Evolutionary conservation across 2,888 invertebrate genomes (phyloP).

Genomic region (Lottia scabra): DNA sequence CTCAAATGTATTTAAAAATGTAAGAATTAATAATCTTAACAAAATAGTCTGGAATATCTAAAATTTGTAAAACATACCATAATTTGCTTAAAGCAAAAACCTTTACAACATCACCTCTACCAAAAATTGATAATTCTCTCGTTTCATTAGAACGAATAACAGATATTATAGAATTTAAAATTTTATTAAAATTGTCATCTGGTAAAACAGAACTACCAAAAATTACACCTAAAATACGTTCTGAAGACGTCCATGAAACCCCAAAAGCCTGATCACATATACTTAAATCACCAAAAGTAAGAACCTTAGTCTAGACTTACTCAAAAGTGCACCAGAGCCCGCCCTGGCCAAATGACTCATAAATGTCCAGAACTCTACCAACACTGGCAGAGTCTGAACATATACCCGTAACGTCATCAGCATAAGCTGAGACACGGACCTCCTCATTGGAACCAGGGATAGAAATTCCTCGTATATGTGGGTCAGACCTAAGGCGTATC

Average conservation of each 20-base stretch:
- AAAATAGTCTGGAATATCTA: not conserved
- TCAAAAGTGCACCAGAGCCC: not conserved
- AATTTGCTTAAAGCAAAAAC: not conserved
- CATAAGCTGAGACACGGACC: not conserved
- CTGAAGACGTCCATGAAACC: not conserved
- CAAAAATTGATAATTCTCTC: not conserved
- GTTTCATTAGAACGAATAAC: not conserved
- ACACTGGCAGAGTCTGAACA: conserved; percentile 11
- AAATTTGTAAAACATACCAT: not conserved
- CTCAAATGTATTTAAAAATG: too few relatives aligned
- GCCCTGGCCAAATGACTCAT: not conserved
- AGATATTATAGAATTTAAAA: not conserved
- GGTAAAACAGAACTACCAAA: not conserved
- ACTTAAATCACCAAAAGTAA: not conserved
- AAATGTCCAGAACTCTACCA: conserved; percentile 5
- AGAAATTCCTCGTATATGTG: not conserved
- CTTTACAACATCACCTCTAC: not conserved
- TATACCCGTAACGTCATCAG: conserved; percentile 23
- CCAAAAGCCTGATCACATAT: not conserved
- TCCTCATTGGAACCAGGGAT: not conserved
- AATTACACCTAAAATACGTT: not conserved
- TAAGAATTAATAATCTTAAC: not conserved
- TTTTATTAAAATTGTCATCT: not conserved
- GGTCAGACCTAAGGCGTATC: conserved; percentile 1
- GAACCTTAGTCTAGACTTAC: not conserved